phyloP scores from a whole-genome alignment of 2,888 invertebrate genomes.

The Caenorhabditis sulstoni region DNA sequence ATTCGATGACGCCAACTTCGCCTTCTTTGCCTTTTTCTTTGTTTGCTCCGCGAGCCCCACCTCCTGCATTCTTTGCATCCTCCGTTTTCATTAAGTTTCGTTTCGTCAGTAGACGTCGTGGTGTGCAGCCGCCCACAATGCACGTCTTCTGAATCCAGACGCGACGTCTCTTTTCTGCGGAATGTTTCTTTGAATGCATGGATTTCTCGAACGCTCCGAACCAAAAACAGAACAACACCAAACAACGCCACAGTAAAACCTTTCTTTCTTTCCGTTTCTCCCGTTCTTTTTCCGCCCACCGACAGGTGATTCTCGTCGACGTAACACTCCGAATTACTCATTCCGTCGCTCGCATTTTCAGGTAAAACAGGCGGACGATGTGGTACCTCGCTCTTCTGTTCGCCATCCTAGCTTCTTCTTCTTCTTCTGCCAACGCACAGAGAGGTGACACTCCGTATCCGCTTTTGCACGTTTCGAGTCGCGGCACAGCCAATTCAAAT shows the following conservation, averaged over 20 bases:
- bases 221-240: background rate
- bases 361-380: constrained; percentile 43
- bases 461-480: background rate
- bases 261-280: background rate
- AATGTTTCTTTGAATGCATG: background rate
- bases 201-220: background rate
- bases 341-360: constrained; percentile 9
- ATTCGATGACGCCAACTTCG: constrained; percentile 9
- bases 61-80: constrained; percentile 8
- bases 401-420: constrained; percentile 28
- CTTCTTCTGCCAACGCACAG: constrained; percentile 21
- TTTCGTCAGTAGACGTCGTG: constrained; percentile 11
- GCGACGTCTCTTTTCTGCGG: too few species aligned
- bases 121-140: constrained; percentile 3
- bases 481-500: background rate
- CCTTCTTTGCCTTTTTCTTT: constrained; percentile 28
- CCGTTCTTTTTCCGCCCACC: background rate
- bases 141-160: constrained; percentile 5
- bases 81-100: constrained; percentile 47
- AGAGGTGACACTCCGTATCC: constrained; percentile 7
- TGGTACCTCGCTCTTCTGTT: constrained; percentile 51
- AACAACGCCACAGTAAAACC: background rate
- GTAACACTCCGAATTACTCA: background rate
- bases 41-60: constrained; percentile 6
- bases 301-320: background rate